phyloP scores from a whole-genome alignment of 2,113 vertebrate genomes.

The Tor tambroides region DNA sequence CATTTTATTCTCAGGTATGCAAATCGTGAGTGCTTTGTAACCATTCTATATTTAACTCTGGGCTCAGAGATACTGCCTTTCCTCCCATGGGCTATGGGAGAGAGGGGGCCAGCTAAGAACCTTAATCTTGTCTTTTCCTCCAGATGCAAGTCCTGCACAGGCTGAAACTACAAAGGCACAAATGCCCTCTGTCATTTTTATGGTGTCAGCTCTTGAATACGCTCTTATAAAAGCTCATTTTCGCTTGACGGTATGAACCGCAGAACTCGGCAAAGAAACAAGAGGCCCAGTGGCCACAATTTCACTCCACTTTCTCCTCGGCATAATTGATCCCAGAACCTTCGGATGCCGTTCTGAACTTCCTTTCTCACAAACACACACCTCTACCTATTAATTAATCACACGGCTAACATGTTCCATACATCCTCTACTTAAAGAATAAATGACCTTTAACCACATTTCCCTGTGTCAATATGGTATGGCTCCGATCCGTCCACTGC shows the following conservation, averaged over 20 bases:
- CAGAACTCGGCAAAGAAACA: conserved; percentile 13
- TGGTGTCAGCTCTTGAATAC: conserved; percentile 24
- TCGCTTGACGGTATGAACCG: conserved; percentile 35
- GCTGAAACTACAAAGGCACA: conserved; percentile 50
- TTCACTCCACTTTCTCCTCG: neutral
- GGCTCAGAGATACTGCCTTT: conserved; percentile 54
- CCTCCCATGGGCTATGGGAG: conserved; percentile 50
- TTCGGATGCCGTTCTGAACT: conserved; percentile 15
- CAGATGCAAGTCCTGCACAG: conserved; percentile 53
- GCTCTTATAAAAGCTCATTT: conserved; percentile 50
- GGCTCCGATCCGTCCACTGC: conserved; percentile 39
- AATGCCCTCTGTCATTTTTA: conserved; percentile 54
- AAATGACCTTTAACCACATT: conserved; percentile 54
- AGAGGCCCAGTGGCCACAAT: neutral
- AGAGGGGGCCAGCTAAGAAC: conserved; percentile 45
- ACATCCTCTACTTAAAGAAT: conserved; percentile 57
- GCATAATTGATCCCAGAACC: conserved; percentile 54
- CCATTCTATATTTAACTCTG: conserved; percentile 62
- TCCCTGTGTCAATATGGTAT: conserved; percentile 55
- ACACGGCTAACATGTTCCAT: conserved; percentile 56
- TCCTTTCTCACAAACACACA: conserved; percentile 37
- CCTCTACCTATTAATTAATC: conserved; percentile 55
- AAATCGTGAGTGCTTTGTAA: conserved; percentile 50
- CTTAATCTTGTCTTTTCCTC: conserved; percentile 60
- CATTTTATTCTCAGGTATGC: conserved; percentile 58